Evolutionary conservation across 2,797 vertebrate species (phyloP), one percentile per base, ranked within the genome.

Genomic region (Sparidentex hasta): DNA sequence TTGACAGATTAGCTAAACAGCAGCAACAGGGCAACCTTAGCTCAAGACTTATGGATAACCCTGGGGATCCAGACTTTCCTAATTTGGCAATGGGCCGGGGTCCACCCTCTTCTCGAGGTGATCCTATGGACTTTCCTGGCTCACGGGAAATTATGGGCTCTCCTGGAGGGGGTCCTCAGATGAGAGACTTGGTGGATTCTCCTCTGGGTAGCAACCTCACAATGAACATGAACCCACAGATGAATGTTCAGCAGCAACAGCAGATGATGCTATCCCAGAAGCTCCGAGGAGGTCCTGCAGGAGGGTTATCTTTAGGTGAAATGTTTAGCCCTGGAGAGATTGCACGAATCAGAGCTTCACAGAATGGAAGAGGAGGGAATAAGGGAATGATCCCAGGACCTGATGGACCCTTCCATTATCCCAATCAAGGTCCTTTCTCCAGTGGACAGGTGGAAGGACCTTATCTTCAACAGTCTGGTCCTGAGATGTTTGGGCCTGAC

Each of bases 181-280:
- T 98, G 84, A 96, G 97, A 86, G 97, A 99, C 73, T 92, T 98
- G 78, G 96, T 98, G 0, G 88, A 97, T 0, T 94, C 96, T 69
- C 94, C 97, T 91, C 92, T 97, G 51, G 96, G 97, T 0, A 91
- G 95, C 73, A 97, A 96, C 78, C 91, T 98, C 58, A 91, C 95
- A 73, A 96, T 98, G 94, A 97, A 96, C 88, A 97, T 98, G 95
- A 98, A 96, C 0, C 95, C 95, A 69, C 97, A 97, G 88, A 96
- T 97, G 95, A 96, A 95, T 12, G 92, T 95, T 0, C 97, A 97
- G 86, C 97, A 96, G 79, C 97, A 97, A 79, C 97, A 97, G 79
- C 97, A 99, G 89, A 95, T 97, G 91, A 95, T 97, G 92, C 86
- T 99, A 61, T 94, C 96, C 78, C 96, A 98, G 0, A 99, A 98